Percentiles rank a stretch among this genome's conserved stretches.
phyloP scores from a whole-genome alignment of 2,797 vertebrate genomes.

The Euphonia xanthogaster region DNA sequence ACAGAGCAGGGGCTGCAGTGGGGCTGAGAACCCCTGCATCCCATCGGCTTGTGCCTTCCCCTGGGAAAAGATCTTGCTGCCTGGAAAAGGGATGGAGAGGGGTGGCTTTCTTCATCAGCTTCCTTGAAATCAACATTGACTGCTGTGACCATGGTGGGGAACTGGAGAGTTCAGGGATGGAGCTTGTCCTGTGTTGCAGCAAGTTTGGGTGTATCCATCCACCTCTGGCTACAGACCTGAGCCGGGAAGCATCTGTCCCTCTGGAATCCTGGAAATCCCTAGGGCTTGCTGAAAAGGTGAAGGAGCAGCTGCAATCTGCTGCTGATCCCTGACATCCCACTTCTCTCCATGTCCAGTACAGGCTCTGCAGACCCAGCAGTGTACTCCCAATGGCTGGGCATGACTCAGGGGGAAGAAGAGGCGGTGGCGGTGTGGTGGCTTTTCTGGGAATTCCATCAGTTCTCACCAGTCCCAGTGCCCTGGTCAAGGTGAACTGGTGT shows the following conservation, averaged over 20 bases:
- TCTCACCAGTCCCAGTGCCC: neutral
- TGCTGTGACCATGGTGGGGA: neutral
- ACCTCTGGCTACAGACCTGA: neutral
- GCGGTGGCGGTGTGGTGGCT: accelerated
- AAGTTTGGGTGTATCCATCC: neutral
- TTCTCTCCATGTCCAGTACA: neutral
- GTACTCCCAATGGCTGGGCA: accelerated
- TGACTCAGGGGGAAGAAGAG: neutral
- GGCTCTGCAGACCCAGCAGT: accelerated
- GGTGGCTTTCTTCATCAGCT: neutral
- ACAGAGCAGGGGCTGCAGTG: neutral
- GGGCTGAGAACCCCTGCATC: accelerated
- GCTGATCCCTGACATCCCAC: neutral
- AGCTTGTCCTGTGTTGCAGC: neutral
- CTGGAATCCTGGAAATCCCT: neutral
- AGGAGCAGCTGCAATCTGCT: neutral
- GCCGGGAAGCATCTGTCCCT: neutral
- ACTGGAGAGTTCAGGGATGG: neutral
- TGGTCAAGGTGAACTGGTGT: neutral
- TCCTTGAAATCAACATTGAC: neutral
- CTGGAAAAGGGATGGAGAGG: neutral
- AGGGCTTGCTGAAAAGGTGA: neutral
- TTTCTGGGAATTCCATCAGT: neutral
- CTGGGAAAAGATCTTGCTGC: neutral
- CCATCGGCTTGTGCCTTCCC: accelerated